phyloP scores from a whole-genome alignment of 2,113 vertebrate species.

The Dascyllus trimaculatus region DNA sequence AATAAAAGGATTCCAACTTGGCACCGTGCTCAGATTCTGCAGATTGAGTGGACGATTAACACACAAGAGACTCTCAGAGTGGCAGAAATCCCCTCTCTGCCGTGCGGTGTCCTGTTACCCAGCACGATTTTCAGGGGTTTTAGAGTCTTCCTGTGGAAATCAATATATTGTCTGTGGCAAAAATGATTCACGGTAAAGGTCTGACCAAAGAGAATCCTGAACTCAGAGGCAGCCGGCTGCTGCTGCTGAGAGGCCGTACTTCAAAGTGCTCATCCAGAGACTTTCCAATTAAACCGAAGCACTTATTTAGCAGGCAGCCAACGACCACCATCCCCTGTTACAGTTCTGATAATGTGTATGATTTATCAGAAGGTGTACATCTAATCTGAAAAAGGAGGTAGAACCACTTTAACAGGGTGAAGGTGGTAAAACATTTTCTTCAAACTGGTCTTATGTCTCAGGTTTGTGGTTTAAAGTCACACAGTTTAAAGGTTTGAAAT shows the following conservation, averaged over 20 bases:
- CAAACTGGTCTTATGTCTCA: too few relatives aligned
- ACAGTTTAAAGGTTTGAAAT: too few relatives aligned
- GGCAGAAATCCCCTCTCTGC: conserved; percentile 89
- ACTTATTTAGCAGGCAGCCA: too few relatives aligned
- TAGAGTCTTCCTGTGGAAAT: conserved; percentile 96
- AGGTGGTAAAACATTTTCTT: too few relatives aligned
- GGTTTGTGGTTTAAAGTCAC: too few relatives aligned
- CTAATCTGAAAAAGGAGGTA: conserved; percentile 4
- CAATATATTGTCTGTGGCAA: conserved; percentile 92
- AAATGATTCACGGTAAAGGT: conserved; percentile 92
- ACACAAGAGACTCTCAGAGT: conserved; percentile 88
- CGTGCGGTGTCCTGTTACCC: conserved; percentile 88
- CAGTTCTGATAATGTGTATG: not conserved
- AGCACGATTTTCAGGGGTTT: conserved; percentile 90
- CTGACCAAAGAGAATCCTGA: conserved; percentile 87
- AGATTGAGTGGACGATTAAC: conserved; percentile 82
- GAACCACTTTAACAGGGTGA: too few relatives aligned
- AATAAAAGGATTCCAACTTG: conserved; percentile 74
- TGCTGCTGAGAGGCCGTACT: conserved; percentile 83
- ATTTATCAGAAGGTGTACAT: conserved; percentile 9
- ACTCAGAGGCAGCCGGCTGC: conserved; percentile 86
- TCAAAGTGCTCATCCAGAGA: conserved; percentile 80
- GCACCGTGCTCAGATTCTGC: conserved; percentile 66
- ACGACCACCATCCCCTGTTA: not conserved
- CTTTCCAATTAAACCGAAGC: conserved; percentile 70